Base-by-base conservation (phyloP, 2,797 vertebrate genomes). In the Xiphophorus birchmanni region DNA sequence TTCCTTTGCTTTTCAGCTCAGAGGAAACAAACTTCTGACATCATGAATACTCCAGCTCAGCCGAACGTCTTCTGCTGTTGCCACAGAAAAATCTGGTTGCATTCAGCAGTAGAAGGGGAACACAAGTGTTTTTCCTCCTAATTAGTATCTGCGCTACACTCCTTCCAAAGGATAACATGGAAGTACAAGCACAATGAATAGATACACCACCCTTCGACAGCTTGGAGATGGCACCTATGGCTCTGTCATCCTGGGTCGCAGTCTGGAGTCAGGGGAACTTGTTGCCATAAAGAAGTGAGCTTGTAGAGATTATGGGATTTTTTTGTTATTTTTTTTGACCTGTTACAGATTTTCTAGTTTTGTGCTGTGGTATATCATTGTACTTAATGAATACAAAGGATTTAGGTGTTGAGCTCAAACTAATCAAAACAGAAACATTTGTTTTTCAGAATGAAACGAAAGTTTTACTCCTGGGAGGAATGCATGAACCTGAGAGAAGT, bases 381-480 rank as follows among this genome's bases (percentile, higher is more conserved):
- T 1, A 60, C 29, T 45, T 15, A 44, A 44, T 44, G 15, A 52
- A 35, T 48, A 26, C 32, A 52, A 54, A 54, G 3, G 2, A 12
- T 29, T 37, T 32, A 1, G 5, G 12, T 40, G 32, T 56, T 32
- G 4, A 77, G 23, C 21, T 42, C 18, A 42, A 77, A 54, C 29
- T 45, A 2, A 37, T 0, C 47, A 44, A 44, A 13, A 63, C 8
- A 26, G 4, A 3, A 18, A 45, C n/a, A 1, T 63, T 4, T 80
- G 2, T 83, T 85, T 81, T 69, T 91, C 85, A 99, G 98, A 93
- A 99, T 99, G 98, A 99, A 99, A 96, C 97, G 97, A 73, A 99
- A 99, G 87, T 99, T 99, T 93, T 99, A 98, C 93, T 99, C 98
- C 73, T 99, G 98, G 98, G 98, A 99, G 82, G 98, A 99, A 94